Evolutionary conservation across 1,140 invertebrate genomes (phyloP).

Genomic region (Copidosoma floridanum): DNA sequence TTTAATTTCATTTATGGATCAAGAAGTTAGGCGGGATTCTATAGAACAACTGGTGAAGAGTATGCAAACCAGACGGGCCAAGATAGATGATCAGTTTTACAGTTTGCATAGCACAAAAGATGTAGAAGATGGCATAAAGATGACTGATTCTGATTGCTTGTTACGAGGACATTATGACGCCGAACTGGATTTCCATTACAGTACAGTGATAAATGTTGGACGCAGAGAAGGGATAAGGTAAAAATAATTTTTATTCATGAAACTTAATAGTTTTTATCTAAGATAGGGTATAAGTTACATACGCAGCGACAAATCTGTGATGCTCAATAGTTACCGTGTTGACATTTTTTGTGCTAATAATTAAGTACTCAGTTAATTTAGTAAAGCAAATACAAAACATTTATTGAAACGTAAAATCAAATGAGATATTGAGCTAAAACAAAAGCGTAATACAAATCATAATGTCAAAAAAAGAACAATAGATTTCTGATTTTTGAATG

Average conservation of each 20-base stretch:
- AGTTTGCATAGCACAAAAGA: conserved; percentile 62
- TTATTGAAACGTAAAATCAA: too few relatives aligned
- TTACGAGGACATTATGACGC: conserved; percentile 63
- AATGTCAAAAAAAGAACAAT: too few relatives aligned
- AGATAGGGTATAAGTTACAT: background rate
- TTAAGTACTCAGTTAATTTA: too few relatives aligned
- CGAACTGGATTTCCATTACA: conserved; percentile 71
- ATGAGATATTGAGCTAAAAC: too few relatives aligned
- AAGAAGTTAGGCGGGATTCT: conserved; percentile 69
- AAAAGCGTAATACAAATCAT: too few relatives aligned
- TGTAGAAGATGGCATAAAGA: conserved; percentile 64
- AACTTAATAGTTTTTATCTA: background rate
- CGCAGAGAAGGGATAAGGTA: conserved; percentile 49
- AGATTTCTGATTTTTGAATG: too few relatives aligned
- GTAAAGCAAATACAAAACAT: too few relatives aligned
- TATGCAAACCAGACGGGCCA: conserved; percentile 63
- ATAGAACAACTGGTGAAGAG: conserved; percentile 68
- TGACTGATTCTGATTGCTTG: conserved; percentile 68
- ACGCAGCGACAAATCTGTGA: too few relatives aligned
- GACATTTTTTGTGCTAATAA: too few relatives aligned
- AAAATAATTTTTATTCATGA: conserved; percentile 1
- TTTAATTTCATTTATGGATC: conserved; percentile 76
- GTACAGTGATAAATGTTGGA: conserved; percentile 59
- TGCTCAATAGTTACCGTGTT: too few relatives aligned
- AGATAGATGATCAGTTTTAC: conserved; percentile 66